Percentiles rank a stretch among this genome's conserved stretches.
Conservation (phyloP, 2,113 vertebrate species). For the Circaetus gallicus region DNA sequence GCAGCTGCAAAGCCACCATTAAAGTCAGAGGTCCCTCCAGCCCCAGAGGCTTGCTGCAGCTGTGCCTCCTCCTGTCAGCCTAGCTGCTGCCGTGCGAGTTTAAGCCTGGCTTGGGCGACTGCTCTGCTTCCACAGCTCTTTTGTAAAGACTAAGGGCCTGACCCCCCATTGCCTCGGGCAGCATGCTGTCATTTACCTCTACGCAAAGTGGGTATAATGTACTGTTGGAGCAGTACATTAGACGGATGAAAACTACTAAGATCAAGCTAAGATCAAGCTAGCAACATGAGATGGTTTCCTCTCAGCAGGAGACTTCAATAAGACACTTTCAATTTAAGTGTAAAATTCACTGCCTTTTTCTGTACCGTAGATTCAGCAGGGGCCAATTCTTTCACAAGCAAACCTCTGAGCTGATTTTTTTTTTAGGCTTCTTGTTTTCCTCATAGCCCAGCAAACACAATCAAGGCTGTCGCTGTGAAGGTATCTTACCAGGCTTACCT, state of each 20-base stretch:
- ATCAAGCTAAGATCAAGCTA: slow-evolving; percentile 27
- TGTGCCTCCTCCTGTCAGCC: background rate
- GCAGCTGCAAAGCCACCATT: background rate
- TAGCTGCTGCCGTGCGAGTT: background rate
- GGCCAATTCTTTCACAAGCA: background rate
- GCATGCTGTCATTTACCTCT: background rate
- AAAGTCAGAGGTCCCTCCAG: background rate
- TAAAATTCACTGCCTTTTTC: slow-evolving; percentile 1
- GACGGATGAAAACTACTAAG: background rate
- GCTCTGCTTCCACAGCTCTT: background rate
- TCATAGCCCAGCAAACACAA: background rate
- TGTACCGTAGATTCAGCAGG: background rate
- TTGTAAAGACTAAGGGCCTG: background rate
- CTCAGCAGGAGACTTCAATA: background rate
- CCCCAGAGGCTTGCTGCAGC: background rate
- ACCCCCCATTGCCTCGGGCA: background rate
- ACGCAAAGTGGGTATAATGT: background rate
- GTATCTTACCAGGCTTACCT: background rate
- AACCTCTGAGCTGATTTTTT: background rate
- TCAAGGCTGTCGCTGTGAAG: background rate
- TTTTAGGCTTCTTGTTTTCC: background rate
- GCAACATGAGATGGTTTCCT: background rate
- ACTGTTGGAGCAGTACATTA: background rate
- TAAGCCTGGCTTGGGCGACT: background rate
- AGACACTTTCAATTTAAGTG: background rate